Conservation (phyloP, 2,113 vertebrate genomes). For the Trematomus loennbergii region DNA sequence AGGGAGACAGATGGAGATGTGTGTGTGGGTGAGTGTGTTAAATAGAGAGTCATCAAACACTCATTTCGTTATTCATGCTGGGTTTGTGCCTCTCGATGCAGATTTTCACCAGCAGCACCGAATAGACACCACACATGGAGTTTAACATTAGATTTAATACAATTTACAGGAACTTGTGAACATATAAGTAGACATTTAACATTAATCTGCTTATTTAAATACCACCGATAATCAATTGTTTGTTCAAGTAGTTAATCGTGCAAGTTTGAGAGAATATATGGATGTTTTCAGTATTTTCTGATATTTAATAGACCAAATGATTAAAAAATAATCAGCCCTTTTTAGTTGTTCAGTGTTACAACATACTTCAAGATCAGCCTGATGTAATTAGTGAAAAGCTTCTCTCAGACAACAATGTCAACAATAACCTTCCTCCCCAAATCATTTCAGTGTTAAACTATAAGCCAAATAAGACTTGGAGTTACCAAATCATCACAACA, state of each 20-base stretch:
- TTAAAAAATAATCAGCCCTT: too few species aligned
- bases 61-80: slow-evolving; percentile 5
- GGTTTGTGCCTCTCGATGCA: not conserved
- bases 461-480: slow-evolving; percentile 21
- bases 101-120: not conserved
- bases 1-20: slow-evolving; percentile 46
- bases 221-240: too few species aligned
- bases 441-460: slow-evolving; percentile 7
- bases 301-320: too few species aligned
- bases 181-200: too few species aligned
- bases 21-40: slow-evolving; percentile 15
- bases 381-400: slow-evolving; percentile 27
- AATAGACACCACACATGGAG: not conserved
- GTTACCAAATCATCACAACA: not conserved
- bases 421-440: slow-evolving; percentile 5
- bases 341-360: not conserved
- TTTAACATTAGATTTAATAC: not conserved
- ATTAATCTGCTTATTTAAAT: too few species aligned
- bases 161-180: not conserved
- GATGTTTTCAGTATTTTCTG: too few species aligned
- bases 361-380: slow-evolving; percentile 12
- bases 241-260: too few species aligned
- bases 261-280: too few species aligned
- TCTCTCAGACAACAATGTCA: slow-evolving; percentile 50
- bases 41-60: slow-evolving; percentile 35